Percentiles rank a stretch among this genome's conserved stretches.
phyloP scores from a whole-genome alignment of 2,797 vertebrate genomes.

The Tympanoctomys barrerae region DNA sequence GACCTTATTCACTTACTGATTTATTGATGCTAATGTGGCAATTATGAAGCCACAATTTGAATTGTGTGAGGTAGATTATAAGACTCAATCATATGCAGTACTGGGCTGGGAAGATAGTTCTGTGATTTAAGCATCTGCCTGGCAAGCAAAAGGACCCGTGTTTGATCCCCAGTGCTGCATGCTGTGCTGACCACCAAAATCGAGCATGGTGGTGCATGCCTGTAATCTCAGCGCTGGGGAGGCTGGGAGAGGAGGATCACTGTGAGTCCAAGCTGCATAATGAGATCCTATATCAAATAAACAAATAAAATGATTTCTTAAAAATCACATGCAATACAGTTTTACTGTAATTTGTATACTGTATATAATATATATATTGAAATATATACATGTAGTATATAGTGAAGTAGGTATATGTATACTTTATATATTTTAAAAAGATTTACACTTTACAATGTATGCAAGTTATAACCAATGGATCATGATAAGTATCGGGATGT shows the following conservation, averaged over 20 bases:
- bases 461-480: constrained; percentile 1
- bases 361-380: neutral
- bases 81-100: neutral
- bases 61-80: neutral
- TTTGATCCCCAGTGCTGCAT: too few species aligned
- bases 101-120: too few species aligned
- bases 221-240: too few species aligned
- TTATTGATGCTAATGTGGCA: neutral
- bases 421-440: neutral
- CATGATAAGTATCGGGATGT: neutral
- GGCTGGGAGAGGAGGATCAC: too few species aligned
- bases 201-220: too few species aligned
- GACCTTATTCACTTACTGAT: neutral
- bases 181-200: too few species aligned
- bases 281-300: too few species aligned
- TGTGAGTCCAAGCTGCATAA: too few species aligned
- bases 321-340: neutral
- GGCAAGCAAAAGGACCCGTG: too few species aligned
- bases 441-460: neutral
- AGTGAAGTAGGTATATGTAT: neutral
- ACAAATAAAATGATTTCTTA: too few species aligned
- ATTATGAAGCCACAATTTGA: neutral
- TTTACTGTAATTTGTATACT: neutral
- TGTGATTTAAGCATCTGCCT: too few species aligned
- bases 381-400: neutral